These are phyloP conservation scores for Linnaemya vulpina DNA, from an alignment of 2,888 invertebrate species.

Conservation along the genomic window DNA sequence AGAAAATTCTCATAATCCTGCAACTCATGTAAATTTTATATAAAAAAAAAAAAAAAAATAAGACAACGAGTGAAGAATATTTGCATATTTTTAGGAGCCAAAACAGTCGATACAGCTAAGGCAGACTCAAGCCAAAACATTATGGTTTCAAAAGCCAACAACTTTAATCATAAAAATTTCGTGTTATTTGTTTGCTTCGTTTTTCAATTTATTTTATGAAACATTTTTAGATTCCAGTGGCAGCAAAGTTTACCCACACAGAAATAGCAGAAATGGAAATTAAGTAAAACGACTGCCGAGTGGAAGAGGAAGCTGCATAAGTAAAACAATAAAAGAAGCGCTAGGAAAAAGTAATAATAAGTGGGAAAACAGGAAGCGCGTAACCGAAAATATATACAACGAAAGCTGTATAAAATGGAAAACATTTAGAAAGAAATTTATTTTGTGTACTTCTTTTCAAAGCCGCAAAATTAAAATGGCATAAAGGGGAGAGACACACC, in stretches of 20 bases:
- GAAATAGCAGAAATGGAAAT: slow-evolving; percentile 11
- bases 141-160: slow-evolving; percentile 62
- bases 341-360: slow-evolving; percentile 40
- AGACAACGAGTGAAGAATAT: slow-evolving; percentile 35
- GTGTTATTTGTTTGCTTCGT: slow-evolving; percentile 18
- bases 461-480: slow-evolving; percentile 49
- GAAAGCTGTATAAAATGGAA: slow-evolving; percentile 3
- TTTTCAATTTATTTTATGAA: slow-evolving; percentile 67
- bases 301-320: slow-evolving; percentile 62
- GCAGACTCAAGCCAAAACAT: slow-evolving; percentile 17
- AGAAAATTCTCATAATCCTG: slow-evolving; percentile 44
- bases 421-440: slow-evolving; percentile 35
- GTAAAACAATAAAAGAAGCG: slow-evolving; percentile 56
- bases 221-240: slow-evolving; percentile 66
- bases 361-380: slow-evolving; percentile 53
- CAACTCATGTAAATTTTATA: slow-evolving; percentile 39
- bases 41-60: background rate
- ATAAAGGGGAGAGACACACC: slow-evolving; percentile 42
- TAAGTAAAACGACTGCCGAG: background rate
- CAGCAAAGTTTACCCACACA: slow-evolving; percentile 51
- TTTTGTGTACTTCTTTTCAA: slow-evolving; percentile 53
- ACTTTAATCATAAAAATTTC: slow-evolving; percentile 68
- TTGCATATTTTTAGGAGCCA: slow-evolving; percentile 64
- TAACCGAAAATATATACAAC: slow-evolving; percentile 43
- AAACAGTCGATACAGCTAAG: slow-evolving; percentile 52